Evolutionary conservation across 92 coral and sea anemone genomes (phyloP).

Genomic region (Palythoa caribaeorum): DNA sequence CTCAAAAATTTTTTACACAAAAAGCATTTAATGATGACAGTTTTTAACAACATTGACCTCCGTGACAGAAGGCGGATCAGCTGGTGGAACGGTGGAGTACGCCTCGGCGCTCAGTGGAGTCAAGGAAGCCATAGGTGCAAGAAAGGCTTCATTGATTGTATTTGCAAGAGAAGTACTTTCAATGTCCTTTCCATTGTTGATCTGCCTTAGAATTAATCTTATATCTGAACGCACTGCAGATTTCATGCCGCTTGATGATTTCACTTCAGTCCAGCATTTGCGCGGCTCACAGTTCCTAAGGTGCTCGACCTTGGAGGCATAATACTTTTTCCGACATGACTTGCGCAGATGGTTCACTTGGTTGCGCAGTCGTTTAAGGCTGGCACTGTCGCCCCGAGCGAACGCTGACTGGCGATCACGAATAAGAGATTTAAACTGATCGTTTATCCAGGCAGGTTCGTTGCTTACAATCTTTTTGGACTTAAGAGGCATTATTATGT

Average conservation of each 20-base stretch:
- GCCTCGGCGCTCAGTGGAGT: too few relatives aligned
- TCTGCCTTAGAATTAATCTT: neutral
- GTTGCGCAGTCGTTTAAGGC: slow-evolving; percentile 35
- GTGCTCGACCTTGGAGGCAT: slow-evolving; percentile 59
- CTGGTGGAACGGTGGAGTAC: too few relatives aligned
- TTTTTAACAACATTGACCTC: too few relatives aligned
- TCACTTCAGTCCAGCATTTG: slow-evolving; percentile 62
- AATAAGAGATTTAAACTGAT: slow-evolving; percentile 47
- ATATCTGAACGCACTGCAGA: slow-evolving; percentile 47
- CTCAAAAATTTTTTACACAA: too few relatives aligned
- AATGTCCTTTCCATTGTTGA: neutral
- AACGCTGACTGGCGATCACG: slow-evolving; percentile 50
- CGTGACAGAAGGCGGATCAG: too few relatives aligned
- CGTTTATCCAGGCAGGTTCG: slow-evolving; percentile 62
- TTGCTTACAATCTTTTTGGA: slow-evolving; percentile 21
- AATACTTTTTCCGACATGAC: slow-evolving; percentile 59
- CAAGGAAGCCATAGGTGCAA: too few relatives aligned
- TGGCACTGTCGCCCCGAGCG: slow-evolving; percentile 35
- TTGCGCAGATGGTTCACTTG: slow-evolving; percentile 57
- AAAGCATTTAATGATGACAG: too few relatives aligned
- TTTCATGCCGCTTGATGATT: slow-evolving; percentile 50
- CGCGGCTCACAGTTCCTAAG: slow-evolving; percentile 57
- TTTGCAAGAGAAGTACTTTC: neutral
- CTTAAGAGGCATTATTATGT: slow-evolving; percentile 49
- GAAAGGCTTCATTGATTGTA: too few relatives aligned